Percentiles rank a stretch among this genome's conserved stretches.
Evolutionary conservation across 2,888 invertebrate genomes (phyloP).

Genomic region (Neuroscelio doddi): DNA sequence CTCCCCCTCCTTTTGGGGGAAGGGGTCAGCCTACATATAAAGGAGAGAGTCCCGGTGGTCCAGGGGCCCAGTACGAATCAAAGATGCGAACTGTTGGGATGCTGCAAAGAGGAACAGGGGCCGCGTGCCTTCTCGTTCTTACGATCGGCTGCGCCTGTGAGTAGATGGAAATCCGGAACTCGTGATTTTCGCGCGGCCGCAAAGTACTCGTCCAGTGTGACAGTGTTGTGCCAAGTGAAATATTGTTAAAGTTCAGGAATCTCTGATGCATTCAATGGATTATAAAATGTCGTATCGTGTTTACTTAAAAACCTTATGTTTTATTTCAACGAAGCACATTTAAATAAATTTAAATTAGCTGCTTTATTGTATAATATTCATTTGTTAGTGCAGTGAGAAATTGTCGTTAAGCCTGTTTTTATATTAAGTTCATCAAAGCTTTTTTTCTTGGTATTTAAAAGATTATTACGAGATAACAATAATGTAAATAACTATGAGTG

Average conservation of each 20-base stretch:
- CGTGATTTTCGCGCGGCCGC: constrained; percentile 6
- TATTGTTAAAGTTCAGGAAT: too few relatives aligned
- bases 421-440: too few relatives aligned
- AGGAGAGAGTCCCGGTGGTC: constrained; percentile 66
- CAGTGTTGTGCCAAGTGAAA: constrained; percentile 47
- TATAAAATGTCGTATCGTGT: too few relatives aligned
- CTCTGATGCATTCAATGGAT: too few relatives aligned
- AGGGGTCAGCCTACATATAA: constrained; percentile 62
- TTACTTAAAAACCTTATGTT: too few relatives aligned
- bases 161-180: constrained; percentile 51
- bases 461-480: too few relatives aligned
- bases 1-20: constrained; percentile 48
- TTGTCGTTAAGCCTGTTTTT: too few relatives aligned
- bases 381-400: too few relatives aligned
- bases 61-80: constrained; percentile 69
- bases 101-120: constrained; percentile 63
- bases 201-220: constrained; percentile 19
- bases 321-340: too few relatives aligned
- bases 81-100: constrained; percentile 68
- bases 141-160: constrained; percentile 61
- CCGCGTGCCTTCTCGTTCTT: constrained; percentile 57
- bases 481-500: not conserved
- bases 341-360: too few relatives aligned
- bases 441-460: too few relatives aligned
- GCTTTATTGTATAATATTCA: too few relatives aligned